Evolutionary conservation across 2,797 vertebrate species (phyloP).

Genomic region (Tympanoctomys barrerae): DNA sequence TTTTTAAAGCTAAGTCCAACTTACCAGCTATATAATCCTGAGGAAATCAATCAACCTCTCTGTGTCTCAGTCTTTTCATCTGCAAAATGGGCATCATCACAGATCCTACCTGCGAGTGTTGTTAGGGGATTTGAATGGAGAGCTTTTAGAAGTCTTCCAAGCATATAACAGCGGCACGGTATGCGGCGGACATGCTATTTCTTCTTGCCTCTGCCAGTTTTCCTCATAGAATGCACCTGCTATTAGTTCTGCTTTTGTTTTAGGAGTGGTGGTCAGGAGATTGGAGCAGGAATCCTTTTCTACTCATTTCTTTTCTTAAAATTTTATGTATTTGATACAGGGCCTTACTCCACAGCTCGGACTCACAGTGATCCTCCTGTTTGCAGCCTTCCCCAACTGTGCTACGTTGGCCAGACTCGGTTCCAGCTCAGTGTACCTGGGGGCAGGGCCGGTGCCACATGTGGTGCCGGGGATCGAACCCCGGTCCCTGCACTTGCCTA

Average conservation of each 20-base stretch:
- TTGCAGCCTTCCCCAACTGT: too few relatives aligned
- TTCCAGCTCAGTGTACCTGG: too few relatives aligned
- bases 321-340: too few relatives aligned
- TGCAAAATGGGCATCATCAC: not conserved
- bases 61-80: not conserved
- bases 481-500: too few relatives aligned
- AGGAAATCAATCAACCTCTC: not conserved
- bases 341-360: too few relatives aligned
- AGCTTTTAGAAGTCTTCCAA: not conserved
- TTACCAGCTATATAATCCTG: not conserved
- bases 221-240: not conserved
- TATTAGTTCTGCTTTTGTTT: not conserved
- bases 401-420: too few relatives aligned
- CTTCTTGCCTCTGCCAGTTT: not conserved
- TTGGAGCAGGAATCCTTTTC: not conserved
- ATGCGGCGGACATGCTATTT: not conserved
- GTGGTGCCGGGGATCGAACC: too few relatives aligned
- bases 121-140: not conserved
- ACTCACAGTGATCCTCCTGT: too few relatives aligned
- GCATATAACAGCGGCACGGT: not conserved
- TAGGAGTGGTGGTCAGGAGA: not conserved
- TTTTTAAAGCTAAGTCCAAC: not conserved
- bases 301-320: not conserved
- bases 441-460: too few relatives aligned
- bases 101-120: not conserved